Conservation (phyloP, 2,888 invertebrate genomes). For the Amblyteles armatorius region DNA sequence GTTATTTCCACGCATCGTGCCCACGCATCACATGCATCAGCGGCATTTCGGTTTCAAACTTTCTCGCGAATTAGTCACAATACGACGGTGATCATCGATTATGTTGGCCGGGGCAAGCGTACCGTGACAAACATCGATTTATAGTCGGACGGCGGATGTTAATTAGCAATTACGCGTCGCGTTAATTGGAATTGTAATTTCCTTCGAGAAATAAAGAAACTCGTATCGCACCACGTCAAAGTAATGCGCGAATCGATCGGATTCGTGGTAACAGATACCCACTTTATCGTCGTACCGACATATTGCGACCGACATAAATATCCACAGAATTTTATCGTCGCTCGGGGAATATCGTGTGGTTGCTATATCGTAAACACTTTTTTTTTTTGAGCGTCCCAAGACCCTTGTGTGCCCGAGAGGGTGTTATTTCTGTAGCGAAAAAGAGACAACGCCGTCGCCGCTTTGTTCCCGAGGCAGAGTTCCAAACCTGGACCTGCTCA, state of each 20-base stretch:
- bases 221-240: neutral
- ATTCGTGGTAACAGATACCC: neutral
- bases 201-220: neutral
- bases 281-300: neutral
- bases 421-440: conserved; percentile 47
- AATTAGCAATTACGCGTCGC: neutral
- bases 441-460: conserved; percentile 43
- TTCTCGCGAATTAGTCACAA: neutral
- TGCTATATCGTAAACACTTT: neutral
- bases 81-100: conserved; percentile 1
- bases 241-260: neutral
- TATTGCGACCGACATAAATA: conserved; percentile 9
- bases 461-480: conserved; percentile 30
- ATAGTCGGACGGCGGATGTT: neutral
- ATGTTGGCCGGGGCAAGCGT: neutral
- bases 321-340: conserved; percentile 2
- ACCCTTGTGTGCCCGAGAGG: conserved; percentile 30
- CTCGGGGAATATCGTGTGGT: conserved; percentile 8
- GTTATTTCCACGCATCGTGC: conserved; percentile 2
- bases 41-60: neutral
- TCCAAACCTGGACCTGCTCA: conserved; percentile 2
- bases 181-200: neutral
- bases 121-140: neutral
- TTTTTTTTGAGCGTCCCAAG: conserved; percentile 22
- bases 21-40: conserved; percentile 1